Evolutionary conservation across 2,797 vertebrate species (phyloP), one percentile per base, ranked within the genome.

Genomic region (Anolis apletophallus): DNA sequence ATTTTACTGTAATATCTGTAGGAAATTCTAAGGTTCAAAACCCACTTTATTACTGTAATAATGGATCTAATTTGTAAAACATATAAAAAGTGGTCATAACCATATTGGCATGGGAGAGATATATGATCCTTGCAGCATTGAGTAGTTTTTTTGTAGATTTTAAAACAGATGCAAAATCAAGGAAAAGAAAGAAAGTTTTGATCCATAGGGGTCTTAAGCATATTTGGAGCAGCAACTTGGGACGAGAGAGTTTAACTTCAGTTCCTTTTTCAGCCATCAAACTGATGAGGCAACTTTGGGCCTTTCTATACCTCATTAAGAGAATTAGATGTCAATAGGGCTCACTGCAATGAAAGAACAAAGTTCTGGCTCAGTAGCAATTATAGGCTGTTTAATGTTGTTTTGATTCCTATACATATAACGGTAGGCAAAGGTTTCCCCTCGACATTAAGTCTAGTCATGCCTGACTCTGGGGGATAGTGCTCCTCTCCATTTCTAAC

Each of bases 21-120:
- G 88, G 90, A 93, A 94, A 89, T 87, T 81, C 92, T 88, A 83
- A 92, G 88, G 78, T 91, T 92, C 87, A 91, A 91, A 89, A 69
- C 34, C 67, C 9, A 73, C 55, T 94, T 93, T 93, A 93, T 92
- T 90, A 67, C 84, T 83, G 17, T 85, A 91, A 90, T 93, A 94
- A 94, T 92, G 75, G 85, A 88, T 91, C 92, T 92, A 86, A 95
- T 94, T 92, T 94, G 67, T 93, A 91, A 91, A 91, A 90, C 73
- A 80, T 90, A 91, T 89, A 87, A 93, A 91, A 73, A 83, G 81
- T 91, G 85, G 80, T 46, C 46, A 5, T 91, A 93, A 91, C 81
- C 81, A 81, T 89, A 85, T 80, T 88, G 81, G 13, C 87, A 86
- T 50, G 87, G 90, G 52, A 92, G 50, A 93, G 84, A 87, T 86